These are phyloP conservation scores for Ceramica pisi DNA, from an alignment of 2,888 invertebrate species.

Conservation along the genomic window DNA sequence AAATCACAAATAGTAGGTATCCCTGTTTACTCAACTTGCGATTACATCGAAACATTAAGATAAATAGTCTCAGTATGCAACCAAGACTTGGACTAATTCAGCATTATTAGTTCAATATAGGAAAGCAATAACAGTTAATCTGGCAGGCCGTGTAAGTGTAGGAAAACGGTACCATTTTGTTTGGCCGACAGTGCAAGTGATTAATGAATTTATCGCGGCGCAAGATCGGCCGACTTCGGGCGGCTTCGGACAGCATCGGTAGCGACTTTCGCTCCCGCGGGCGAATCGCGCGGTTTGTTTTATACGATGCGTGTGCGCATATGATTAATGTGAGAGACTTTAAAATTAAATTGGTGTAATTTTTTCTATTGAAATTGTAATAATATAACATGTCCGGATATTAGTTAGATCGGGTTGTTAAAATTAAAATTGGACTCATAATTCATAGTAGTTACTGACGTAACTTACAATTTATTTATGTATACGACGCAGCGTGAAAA, in stretches of 20 bases:
- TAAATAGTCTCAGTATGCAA: conserved; percentile 44
- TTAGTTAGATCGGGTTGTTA: conserved; percentile 26
- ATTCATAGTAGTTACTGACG: conserved; percentile 23
- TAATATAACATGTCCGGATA: conserved; percentile 40
- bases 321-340: conserved; percentile 62
- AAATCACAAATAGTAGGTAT: neutral
- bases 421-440: conserved; percentile 17
- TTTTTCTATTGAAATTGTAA: conserved; percentile 46
- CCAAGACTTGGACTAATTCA: conserved; percentile 53
- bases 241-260: conserved; percentile 65
- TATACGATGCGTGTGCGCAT: conserved; percentile 64
- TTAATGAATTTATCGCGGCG: conserved; percentile 81
- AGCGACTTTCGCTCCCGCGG: conserved; percentile 82
- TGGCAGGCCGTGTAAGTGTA: conserved; percentile 52
- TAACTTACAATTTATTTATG: neutral
- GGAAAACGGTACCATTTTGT: conserved; percentile 61
- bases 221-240: conserved; percentile 71
- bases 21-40: conserved; percentile 20
- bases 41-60: conserved; percentile 40
- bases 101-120: conserved; percentile 57
- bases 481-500: neutral
- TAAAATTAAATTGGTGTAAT: conserved; percentile 54
- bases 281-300: conserved; percentile 69
- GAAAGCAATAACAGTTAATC: conserved; percentile 63
- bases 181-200: conserved; percentile 72